Evolutionary conservation across 2,797 vertebrate species (phyloP).

Genomic region (Pangasius sanitwongsei): DNA sequence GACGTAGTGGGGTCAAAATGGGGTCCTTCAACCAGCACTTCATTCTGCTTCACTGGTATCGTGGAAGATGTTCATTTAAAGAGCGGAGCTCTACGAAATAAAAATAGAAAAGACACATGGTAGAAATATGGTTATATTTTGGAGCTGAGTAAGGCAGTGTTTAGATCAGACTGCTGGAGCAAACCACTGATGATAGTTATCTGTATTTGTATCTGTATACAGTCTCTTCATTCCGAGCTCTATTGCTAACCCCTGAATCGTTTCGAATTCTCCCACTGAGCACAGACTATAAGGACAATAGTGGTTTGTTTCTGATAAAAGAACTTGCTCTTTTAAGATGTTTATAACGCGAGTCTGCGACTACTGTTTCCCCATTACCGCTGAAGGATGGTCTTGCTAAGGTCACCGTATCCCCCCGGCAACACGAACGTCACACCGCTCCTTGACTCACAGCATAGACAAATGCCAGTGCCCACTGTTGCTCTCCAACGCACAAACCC

Average conservation of each 20-base stretch:
- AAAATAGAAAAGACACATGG: not conserved
- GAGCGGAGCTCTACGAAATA: not conserved
- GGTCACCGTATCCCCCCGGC: slow-evolving; percentile 73
- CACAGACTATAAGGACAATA: not conserved
- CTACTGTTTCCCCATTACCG: slow-evolving; percentile 48
- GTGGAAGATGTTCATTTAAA: not conserved
- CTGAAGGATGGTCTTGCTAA: slow-evolving; percentile 67
- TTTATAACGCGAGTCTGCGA: slow-evolving; percentile 49
- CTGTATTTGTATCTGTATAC: not conserved
- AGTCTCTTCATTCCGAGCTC: not conserved
- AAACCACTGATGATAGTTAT: not conserved
- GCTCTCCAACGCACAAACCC: slow-evolving; percentile 62
- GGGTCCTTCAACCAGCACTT: not conserved
- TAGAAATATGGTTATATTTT: not conserved
- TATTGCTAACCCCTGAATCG: not conserved
- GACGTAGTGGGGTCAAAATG: not conserved
- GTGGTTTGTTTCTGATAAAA: slow-evolving; percentile 39
- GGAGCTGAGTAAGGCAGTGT: not conserved
- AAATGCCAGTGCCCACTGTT: slow-evolving; percentile 72
- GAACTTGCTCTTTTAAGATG: slow-evolving; percentile 56
- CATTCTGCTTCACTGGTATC: not conserved
- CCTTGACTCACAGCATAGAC: slow-evolving; percentile 57
- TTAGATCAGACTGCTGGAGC: not conserved
- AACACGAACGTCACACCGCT: slow-evolving; percentile 66
- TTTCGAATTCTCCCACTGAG: slow-evolving; percentile 1